phyloP scores from a whole-genome alignment of 2,797 vertebrate genomes.

The Rhinella marina region DNA sequence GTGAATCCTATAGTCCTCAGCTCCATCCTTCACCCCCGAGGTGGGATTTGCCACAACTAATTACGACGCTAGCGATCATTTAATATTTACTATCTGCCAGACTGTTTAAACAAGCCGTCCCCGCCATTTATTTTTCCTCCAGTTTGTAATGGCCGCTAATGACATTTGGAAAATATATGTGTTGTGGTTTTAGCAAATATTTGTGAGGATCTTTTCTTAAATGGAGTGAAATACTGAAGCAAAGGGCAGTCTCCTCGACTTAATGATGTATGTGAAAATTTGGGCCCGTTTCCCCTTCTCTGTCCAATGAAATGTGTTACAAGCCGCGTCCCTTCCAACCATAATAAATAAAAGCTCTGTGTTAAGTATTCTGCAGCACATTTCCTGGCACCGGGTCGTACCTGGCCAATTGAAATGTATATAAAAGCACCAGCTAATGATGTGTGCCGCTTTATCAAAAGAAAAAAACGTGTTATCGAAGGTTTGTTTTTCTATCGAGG shows the following conservation, averaged over 20 bases:
- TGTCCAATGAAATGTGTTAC: conserved; percentile 50
- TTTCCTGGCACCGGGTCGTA: conserved; percentile 27
- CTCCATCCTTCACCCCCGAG: neutral
- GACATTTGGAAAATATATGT: conserved; percentile 47
- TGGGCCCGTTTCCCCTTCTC: conserved; percentile 17
- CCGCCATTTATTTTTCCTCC: conserved; percentile 46
- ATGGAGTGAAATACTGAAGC: conserved; percentile 28
- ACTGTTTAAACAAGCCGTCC: neutral
- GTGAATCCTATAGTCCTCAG: neutral
- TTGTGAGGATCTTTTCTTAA: conserved; percentile 46
- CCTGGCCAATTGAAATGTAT: conserved; percentile 38
- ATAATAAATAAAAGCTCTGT: conserved; percentile 54
- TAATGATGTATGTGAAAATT: conserved; percentile 51
- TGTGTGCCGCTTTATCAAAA: conserved; percentile 28
- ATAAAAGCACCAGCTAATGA: conserved; percentile 28
- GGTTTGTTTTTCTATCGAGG: neutral
- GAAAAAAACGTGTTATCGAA: conserved; percentile 2
- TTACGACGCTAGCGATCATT: conserved; percentile 27
- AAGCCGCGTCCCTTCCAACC: conserved; percentile 41
- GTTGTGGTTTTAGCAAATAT: conserved; percentile 51
- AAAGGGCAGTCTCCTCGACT: conserved; percentile 25
- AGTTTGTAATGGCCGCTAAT: conserved; percentile 20
- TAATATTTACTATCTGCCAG: conserved; percentile 53
- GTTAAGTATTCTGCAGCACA: conserved; percentile 49
- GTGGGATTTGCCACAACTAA: conserved; percentile 1